Evolutionary conservation across 1,140 invertebrate genomes (phyloP), one percentile per base, ranked within the genome.

Genomic region (Drosophila carrolli): DNA sequence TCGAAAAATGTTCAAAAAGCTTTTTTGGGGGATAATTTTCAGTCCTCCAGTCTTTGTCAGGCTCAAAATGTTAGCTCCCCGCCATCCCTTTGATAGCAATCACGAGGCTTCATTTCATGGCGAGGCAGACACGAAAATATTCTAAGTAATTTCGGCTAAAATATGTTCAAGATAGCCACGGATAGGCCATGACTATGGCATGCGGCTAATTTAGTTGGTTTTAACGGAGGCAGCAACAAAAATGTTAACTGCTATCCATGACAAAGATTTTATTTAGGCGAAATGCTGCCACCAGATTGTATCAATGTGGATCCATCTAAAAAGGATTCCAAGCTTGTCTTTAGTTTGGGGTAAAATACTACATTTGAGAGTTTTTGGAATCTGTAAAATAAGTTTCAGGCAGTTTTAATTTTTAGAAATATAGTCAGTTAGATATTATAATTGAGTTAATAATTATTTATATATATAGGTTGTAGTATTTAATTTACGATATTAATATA

Each of bases 1-100:
- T 60, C 62, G 55, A 78, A 78, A 78, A 68, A 70, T 67, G 58
- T 77, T 77, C 60, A 51, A 75, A 75, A 75, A 65, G 70, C 72
- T 75, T 75, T 75, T 71, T 70, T 40, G 50, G 63, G 54, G 71
- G 53, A 75, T 75, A 58, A 66, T 75, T 75, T 75, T 41, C 62
- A 75, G 73, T 58, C 53, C 73, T 58, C 37, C 27, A 71, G 67
- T 35, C 61, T 66, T 35, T 65, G 55, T 44, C 32, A 37, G 41
- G 19, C 46, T 11, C 16, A 40, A 59, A 27, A 10, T n/a, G 13
- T 29, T 6, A 9, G 16, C 41, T 7, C 16, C 11, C 27, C n/a
- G 35, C 16, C 43, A 29, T 71, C 51, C 71, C 71, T 75, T 57
- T 46, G 71, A 72, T 71, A n/a, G 70, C 46, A 58, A 71, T 72